Base-by-base conservation (phyloP, 2,888 invertebrate genomes). In the Dasypogon diadema region DNA sequence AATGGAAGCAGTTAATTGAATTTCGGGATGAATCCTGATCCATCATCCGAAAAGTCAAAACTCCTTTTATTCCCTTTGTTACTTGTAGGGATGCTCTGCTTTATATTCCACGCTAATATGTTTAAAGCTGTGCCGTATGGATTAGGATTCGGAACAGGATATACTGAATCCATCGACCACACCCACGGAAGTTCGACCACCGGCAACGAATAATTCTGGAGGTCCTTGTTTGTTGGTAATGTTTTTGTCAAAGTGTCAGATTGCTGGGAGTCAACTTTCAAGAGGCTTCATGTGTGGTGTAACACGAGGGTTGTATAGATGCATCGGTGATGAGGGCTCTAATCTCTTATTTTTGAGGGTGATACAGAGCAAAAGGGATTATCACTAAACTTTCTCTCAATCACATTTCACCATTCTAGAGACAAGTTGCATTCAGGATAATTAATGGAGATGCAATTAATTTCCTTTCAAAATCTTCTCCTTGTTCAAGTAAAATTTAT, bases 191-290 rank as follows among this genome's bases (percentile, higher is more conserved):
- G 70, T 70, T 12, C 70, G 77, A 75, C 77, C 77, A 74, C 77
- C 77, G 37, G 54, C 30, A 73, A 55, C 37, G 75, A 34, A 48
- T 51, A 48, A 10, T 26, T 56, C 37, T 26, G 77, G 77, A 75
- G 77, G 77, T 77, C 77, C 30, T 51, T 18, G 46, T 56, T 75
- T 77, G 75, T 75, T 77, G 65, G 65, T 54, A 77, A 75, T 77
- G 75, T 77, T 77, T 72, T 77, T 75, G 75, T 77, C 70, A 63
- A 75, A 65, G 73, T 77, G 74, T 77, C 77, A 75, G 12, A 56
- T 77, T 77, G 65, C 56, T 55, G 30, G 37, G 68, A 42, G 75
- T 60, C 63, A 63, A n/a, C 65, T 75, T 77, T 65, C 42, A 73
- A 56, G 42, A 22, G 55, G n/a, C 10, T 46, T 48, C 65, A 68